Base-by-base conservation (phyloP, 2,797 vertebrate species). In the Sebastes paucispinis region DNA sequence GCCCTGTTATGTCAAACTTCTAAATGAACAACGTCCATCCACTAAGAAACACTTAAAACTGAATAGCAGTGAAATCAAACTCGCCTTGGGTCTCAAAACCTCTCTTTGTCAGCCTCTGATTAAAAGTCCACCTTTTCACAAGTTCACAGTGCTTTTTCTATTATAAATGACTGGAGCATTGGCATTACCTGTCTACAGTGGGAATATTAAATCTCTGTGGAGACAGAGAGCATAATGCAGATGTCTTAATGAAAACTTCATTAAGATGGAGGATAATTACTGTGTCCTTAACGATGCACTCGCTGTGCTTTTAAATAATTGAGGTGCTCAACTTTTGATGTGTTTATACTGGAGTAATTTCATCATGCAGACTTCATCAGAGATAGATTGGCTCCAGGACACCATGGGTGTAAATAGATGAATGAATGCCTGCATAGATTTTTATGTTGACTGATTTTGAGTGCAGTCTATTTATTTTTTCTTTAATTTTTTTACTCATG, bases 171-270 rank as follows among this genome's bases (percentile, higher is more conserved):
- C 47, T 65, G 69, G 31, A 69, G 77, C 88, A 75, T 71, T 75
- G 82, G 83, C 86, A 82, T 89, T 85, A 90, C 90, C 86, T 90
- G 87, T 85, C 91, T 90, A 77, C 87, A 87, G 83, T 82, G 87
- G 88, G 88, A 86, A 90, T 89, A 81, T 89, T 52, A 79, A 88
- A 85, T 91, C 94, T 93, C 93, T 65, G 80, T 74, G 81, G 91
- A 92, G 91, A 93, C 89, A 82, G 88, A 89, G 77, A 86, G 85
- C 85, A 90, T 87, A 91, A 92, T 90, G 88, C 88, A 93, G 92
- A 92, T 90, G 92, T 93, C 94, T 93, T 90, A 92, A 93, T 94
- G 93, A 95, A 95, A 94, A 91, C 89, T 94, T 95, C 87, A 95
- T 94, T 93, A 93, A 85, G 92, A 86, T 71, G 66, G 86, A 91